phyloP scores from a whole-genome alignment of 2,888 invertebrate genomes.

The Taphrorychus bicolor region DNA sequence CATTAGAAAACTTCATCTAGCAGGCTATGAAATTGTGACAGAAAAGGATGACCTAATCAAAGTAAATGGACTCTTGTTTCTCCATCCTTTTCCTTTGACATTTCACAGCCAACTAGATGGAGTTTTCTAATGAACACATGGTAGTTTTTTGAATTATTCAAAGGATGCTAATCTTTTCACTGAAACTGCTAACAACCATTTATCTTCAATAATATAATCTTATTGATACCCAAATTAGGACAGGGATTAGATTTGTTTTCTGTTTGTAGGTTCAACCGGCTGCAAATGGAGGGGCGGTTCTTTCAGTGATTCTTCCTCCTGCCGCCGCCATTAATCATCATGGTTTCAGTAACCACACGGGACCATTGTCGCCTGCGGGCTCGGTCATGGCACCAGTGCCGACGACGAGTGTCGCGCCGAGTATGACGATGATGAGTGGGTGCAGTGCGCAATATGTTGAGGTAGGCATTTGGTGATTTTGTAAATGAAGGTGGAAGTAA shows the following conservation, averaged over 20 bases:
- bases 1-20: too few species aligned
- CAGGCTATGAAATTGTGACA: too few species aligned
- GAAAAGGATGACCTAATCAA: too few species aligned
- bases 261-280: constrained; percentile 63
- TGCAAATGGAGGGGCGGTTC: constrained; percentile 74
- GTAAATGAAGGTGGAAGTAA: too few species aligned
- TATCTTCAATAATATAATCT: neutral
- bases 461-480: constrained; percentile 56
- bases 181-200: neutral
- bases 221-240: neutral
- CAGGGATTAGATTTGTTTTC: neutral
- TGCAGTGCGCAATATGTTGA: constrained; percentile 66
- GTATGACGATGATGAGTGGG: constrained; percentile 63
- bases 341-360: constrained; percentile 46
- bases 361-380: constrained; percentile 37
- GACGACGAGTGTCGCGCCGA: constrained; percentile 46
- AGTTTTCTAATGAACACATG: too few species aligned
- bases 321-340: constrained; percentile 59
- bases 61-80: too few species aligned
- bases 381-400: constrained; percentile 53
- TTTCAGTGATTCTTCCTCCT: constrained; percentile 84
- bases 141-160: too few species aligned
- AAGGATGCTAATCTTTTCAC: too few species aligned
- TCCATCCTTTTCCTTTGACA: too few species aligned
- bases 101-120: too few species aligned